Evolutionary conservation across 2,888 invertebrate genomes (phyloP).

Genomic region (Parthenolecanium corni): DNA sequence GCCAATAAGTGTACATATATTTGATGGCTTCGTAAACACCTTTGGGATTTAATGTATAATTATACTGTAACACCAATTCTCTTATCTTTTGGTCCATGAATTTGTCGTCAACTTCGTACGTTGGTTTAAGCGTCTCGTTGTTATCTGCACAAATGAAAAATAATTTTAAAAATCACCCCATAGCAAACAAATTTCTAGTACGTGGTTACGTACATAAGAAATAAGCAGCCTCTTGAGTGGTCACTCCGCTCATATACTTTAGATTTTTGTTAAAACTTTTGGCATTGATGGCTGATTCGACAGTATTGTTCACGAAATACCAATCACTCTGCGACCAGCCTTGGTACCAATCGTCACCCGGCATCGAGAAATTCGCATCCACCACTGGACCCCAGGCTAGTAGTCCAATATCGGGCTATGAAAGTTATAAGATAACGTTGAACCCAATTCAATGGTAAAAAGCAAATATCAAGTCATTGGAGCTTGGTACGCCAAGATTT

Average conservation of each 20-base stretch:
- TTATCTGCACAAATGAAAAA: slow-evolving; percentile 44
- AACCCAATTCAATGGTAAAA: too few relatives aligned
- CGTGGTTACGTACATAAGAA: slow-evolving; percentile 64
- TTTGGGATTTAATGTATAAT: slow-evolving; percentile 82
- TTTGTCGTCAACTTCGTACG: slow-evolving; percentile 56
- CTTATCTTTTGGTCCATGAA: slow-evolving; percentile 75
- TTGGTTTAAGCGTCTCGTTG: slow-evolving; percentile 61
- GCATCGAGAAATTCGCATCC: slow-evolving; percentile 71
- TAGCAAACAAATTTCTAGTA: too few relatives aligned
- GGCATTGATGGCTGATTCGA: slow-evolving; percentile 57
- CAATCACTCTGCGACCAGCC: slow-evolving; percentile 77
- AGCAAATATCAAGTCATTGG: too few relatives aligned
- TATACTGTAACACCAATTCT: slow-evolving; percentile 76
- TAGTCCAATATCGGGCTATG: slow-evolving; percentile 71
- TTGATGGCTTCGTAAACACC: slow-evolving; percentile 83
- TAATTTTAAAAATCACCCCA: too few relatives aligned
- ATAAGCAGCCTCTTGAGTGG: slow-evolving; percentile 79
- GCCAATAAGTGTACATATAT: slow-evolving; percentile 92
- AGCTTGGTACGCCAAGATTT: too few relatives aligned
- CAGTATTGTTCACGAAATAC: slow-evolving; percentile 63
- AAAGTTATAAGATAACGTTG: too few relatives aligned
- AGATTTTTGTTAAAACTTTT: slow-evolving; percentile 59
- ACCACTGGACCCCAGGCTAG: slow-evolving; percentile 86
- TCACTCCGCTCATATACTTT: slow-evolving; percentile 78
- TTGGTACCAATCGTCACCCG: slow-evolving; percentile 67